Evolutionary conservation across 2,113 vertebrate genomes (phyloP).

Genomic region (Struthidea cinerea): DNA sequence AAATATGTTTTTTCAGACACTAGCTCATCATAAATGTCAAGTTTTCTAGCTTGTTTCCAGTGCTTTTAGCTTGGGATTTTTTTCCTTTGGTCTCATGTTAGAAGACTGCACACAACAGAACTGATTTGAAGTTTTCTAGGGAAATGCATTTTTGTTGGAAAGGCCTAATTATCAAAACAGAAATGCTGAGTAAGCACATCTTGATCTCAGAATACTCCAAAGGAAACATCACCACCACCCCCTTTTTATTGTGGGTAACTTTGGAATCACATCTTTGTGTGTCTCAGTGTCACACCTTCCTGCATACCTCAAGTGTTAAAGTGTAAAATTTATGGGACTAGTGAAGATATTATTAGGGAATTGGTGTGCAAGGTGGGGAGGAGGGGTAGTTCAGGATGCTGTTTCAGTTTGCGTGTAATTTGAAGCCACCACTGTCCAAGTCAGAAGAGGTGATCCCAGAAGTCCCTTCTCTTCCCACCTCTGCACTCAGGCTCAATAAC

Average conservation of each 20-base stretch:
- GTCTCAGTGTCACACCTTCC: neutral
- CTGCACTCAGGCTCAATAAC: neutral
- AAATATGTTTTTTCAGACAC: neutral
- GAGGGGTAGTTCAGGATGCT: neutral
- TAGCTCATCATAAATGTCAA: neutral
- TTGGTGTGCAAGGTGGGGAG: accelerated
- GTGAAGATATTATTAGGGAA: neutral
- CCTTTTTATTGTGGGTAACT: neutral
- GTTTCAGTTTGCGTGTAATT: neutral
- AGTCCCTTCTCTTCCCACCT: neutral
- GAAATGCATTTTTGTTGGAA: neutral
- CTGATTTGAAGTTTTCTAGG: neutral
- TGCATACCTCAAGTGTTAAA: neutral
- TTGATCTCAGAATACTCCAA: neutral
- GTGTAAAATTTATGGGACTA: neutral
- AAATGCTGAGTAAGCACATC: neutral
- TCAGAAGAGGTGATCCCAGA: neutral
- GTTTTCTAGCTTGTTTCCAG: neutral
- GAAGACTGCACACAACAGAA: neutral
- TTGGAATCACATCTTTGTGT: neutral
- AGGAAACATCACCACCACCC: neutral
- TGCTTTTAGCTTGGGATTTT: neutral
- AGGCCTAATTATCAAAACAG: neutral
- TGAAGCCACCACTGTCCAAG: neutral
- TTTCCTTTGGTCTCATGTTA: neutral